These are phyloP conservation scores for Gadopsis bispinosus DNA, from an alignment of 2,797 vertebrate species.

Conservation along the genomic window DNA sequence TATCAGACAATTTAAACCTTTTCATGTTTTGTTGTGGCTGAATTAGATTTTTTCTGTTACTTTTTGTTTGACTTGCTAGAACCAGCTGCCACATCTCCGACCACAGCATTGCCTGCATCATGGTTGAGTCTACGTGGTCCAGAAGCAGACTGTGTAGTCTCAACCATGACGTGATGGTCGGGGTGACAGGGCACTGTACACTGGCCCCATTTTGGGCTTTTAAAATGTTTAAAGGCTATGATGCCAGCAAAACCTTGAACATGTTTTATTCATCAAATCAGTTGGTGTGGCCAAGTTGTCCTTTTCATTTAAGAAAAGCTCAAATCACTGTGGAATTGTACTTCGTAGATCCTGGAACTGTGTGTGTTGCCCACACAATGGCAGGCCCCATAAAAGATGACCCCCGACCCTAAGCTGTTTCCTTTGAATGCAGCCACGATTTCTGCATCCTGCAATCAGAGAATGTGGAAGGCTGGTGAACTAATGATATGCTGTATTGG, in stretches of 20 bases:
- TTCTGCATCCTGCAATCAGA: constrained; percentile 21
- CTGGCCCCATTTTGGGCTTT: neutral
- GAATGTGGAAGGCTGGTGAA: constrained; percentile 29
- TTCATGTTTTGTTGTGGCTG: neutral
- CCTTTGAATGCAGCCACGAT: constrained; percentile 24
- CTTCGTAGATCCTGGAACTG: constrained; percentile 16
- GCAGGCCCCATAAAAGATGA: constrained; percentile 48
- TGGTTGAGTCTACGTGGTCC: neutral
- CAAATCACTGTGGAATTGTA: constrained; percentile 4
- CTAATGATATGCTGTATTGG: constrained; percentile 37
- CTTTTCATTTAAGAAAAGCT: neutral
- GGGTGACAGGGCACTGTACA: neutral
- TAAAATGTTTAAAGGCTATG: neutral
- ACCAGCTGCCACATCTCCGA: neutral
- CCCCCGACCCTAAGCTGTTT: constrained; percentile 54
- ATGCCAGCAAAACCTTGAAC: neutral
- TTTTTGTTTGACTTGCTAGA: neutral
- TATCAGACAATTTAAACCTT: neutral
- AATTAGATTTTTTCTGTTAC: neutral
- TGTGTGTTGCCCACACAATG: constrained; percentile 28
- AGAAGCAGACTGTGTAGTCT: constrained; percentile 10
- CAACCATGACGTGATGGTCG: constrained; percentile 9
- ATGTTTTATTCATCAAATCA: constrained; percentile 24
- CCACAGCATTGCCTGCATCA: constrained; percentile 5
- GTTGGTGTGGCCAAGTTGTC: constrained; percentile 16